Conservation (phyloP, 2,113 vertebrate genomes). For the Saccopteryx leptura region DNA sequence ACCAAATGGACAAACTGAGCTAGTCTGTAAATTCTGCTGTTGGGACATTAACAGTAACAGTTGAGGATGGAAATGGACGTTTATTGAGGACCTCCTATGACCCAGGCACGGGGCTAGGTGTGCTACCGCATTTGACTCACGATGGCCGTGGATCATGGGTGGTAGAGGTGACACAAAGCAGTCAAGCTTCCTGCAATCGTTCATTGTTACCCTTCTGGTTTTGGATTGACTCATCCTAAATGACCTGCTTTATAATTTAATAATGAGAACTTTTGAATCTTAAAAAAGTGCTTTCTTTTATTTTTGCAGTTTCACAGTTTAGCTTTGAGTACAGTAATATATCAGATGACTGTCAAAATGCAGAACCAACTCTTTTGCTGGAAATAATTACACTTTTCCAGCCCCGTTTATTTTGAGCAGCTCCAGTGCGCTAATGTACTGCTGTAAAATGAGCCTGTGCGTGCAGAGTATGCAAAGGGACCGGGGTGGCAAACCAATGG, state of each 20-base stretch:
- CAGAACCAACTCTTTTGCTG: slow-evolving; percentile 80
- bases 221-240: slow-evolving; percentile 84
- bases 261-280: slow-evolving; percentile 76
- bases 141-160: background rate
- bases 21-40: slow-evolving; percentile 27
- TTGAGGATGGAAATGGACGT: slow-evolving; percentile 7
- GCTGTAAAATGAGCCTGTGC: slow-evolving; percentile 65
- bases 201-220: slow-evolving; percentile 79
- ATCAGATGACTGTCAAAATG: slow-evolving; percentile 74
- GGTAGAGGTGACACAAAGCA: slow-evolving; percentile 30
- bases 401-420: slow-evolving; percentile 76
- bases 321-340: slow-evolving; percentile 76
- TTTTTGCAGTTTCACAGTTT: slow-evolving; percentile 80
- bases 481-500: slow-evolving; percentile 61
- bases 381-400: slow-evolving; percentile 83
- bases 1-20: slow-evolving; percentile 13
- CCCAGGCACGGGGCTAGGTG: background rate
- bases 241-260: slow-evolving; percentile 82
- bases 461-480: slow-evolving; percentile 58
- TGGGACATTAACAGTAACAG: background rate
- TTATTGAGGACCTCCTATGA: background rate
- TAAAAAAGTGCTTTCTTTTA: slow-evolving; percentile 71
- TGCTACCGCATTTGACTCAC: slow-evolving; percentile 6
- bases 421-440: slow-evolving; percentile 43
- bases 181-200: slow-evolving; percentile 38